Conservation (phyloP, 2,888 invertebrate genomes). For the Axea sp. region DNA sequence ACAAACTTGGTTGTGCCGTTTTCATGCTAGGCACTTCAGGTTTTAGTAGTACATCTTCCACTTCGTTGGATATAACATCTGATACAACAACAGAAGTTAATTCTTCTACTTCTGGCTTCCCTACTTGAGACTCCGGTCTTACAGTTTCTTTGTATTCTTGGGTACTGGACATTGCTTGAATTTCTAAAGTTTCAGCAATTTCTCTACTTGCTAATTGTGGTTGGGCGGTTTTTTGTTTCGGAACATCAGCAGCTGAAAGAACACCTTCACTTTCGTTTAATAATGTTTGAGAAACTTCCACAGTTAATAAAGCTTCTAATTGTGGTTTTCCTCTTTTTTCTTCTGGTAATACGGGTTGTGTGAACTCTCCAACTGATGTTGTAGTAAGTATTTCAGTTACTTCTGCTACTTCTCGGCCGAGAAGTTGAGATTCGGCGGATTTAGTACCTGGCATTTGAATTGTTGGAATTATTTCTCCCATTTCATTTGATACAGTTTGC, state of each 20-base stretch:
- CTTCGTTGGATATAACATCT: slow-evolving; percentile 63
- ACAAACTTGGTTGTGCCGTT: too few relatives aligned
- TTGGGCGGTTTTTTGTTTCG: slow-evolving; percentile 60
- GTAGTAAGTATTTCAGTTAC: slow-evolving; percentile 73
- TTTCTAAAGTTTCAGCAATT: too few relatives aligned
- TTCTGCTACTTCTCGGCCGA: slow-evolving; percentile 75
- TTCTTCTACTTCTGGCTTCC: too few relatives aligned
- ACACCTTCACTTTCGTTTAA: too few relatives aligned
- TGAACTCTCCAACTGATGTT: slow-evolving; percentile 67
- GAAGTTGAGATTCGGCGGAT: slow-evolving; percentile 31
- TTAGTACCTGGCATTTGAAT: slow-evolving; percentile 31
- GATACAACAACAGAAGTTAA: slow-evolving; percentile 61
- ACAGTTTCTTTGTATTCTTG: slow-evolving; percentile 65
- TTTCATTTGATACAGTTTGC: slow-evolving; percentile 57
- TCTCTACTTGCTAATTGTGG: too few relatives aligned
- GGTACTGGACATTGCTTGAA: slow-evolving; percentile 67
- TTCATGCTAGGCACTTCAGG: too few relatives aligned
- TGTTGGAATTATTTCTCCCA: slow-evolving; percentile 19
- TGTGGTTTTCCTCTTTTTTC: slow-evolving; percentile 69
- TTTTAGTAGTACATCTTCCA: slow-evolving; percentile 59
- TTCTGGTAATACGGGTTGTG: too few relatives aligned
- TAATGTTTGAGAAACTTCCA: too few relatives aligned
- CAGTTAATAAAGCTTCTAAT: slow-evolving; percentile 68
- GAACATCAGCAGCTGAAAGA: slow-evolving; percentile 40
- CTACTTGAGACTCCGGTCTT: too few relatives aligned